Base-by-base conservation (phyloP, 2,797 vertebrate genomes). In the Atherinosoma microstoma region DNA sequence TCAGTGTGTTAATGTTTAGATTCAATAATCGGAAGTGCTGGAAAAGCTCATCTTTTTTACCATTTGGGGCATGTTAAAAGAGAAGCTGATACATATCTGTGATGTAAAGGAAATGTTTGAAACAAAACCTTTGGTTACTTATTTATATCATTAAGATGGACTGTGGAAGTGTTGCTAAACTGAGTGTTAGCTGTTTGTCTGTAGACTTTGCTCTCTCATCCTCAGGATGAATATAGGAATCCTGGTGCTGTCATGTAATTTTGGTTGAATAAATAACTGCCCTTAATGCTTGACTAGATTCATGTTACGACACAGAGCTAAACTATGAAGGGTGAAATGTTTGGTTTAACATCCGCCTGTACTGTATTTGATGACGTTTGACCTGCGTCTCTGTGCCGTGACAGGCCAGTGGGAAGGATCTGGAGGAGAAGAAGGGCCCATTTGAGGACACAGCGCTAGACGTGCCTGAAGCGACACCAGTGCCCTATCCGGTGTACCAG, bases 241-340 rank as follows among this genome's bases (percentile, higher is more conserved):
- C 38, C 22, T 27, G 27, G 29, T 9, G 42, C 73, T 40, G 58
- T 63, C 51, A 4, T 63, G 64, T 75, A 11, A 47, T 76, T 80
- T 78, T 70, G 68, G 86, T 73, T 94, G 87, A 93, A 94, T 93
- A 85, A 91, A 90, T 94, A 94, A 93, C 92, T 47, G n/a, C 58
- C 61, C 47, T 74, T 47, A 67, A 58, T 73, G 67, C 40, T 49
- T 59, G 54, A 83, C 74, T 73, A 27, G 51, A 38, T 64, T 64
- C 47, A 45, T 6, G 62, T 16, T 68, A 58, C 29, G 24, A 72
- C 53, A 61, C 49, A 22, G 49, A 34, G 70, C 27, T 22, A 4
- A 57, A 53, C 58, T 18, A 29, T 67, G 75, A 58, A 58, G 29
- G 35, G 32, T 64, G 58, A 67, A 13, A 27, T 15, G 35, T 75